Evolutionary conservation across 1,140 invertebrate genomes (phyloP), one percentile per base, ranked within the genome.

Genomic region (Eurosta solidaginis): DNA sequence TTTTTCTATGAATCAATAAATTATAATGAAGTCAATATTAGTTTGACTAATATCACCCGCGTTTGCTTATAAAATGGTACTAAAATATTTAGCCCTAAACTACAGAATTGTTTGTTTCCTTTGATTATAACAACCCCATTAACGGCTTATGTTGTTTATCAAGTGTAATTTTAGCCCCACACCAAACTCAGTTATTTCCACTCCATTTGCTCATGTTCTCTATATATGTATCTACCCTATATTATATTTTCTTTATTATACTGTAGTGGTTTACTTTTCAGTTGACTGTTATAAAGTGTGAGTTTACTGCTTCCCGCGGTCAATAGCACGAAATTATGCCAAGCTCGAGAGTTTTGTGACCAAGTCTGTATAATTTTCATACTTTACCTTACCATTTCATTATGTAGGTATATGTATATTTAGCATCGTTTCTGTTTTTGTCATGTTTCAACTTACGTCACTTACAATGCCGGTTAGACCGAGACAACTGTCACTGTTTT

Each of bases 401-500:
- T 47, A 17, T 47, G 45, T 17, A 33, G n/a, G n/a, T n/a, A n/a
- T n/a, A n/a, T n/a, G n/a, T n/a, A 33, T 68, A 2, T 52, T 22
- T 68, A 40, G 17, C 59, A 14, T 36, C 17, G 33, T 40, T 68
- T 68, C 59, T 68, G 33, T 68, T 68, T 68, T 68, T 68, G 59
- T 68, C 59, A 68, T 68, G 14, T 68, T 68, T 40, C 59, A 68
- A 20, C 59, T 17, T 22, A 36, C 59, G 59, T 40, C 36, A 68
- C 59, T 40, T 68, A 33, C n/a, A 68, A 42, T 68, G 59, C 59
- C 59, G 29, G 59, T 68, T 68, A 68, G 59, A 68, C 59, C 33
- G 59, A 68, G 59, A 68, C 59, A 68, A 68, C 59, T 40, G 33
- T 68, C 59, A 20, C 27, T 68, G 33, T 59, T 36, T 29, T 68